phyloP scores from a whole-genome alignment of 1,140 invertebrate species.

The Ceratosolen solmsi region DNA sequence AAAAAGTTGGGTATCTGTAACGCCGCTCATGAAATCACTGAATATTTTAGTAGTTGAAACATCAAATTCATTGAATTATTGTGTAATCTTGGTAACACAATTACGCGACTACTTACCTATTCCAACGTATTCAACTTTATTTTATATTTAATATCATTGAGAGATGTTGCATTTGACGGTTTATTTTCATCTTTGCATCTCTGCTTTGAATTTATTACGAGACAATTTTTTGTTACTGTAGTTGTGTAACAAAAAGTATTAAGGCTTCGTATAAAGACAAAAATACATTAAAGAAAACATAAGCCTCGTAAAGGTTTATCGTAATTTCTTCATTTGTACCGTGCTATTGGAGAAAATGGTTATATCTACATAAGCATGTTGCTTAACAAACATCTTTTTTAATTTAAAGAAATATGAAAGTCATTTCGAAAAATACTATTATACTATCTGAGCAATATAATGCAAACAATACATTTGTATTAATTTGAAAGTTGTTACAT shows the following conservation, averaged over 20 bases:
- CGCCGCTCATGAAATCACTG: not conserved
- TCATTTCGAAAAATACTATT: not conserved
- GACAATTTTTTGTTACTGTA: not conserved
- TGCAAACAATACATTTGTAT: slow-evolving; percentile 3
- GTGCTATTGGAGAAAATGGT: not conserved
- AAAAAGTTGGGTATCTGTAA: not conserved
- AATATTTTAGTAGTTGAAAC: not conserved
- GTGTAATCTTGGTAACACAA: not conserved
- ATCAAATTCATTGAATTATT: not conserved
- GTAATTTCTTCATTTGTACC: not conserved
- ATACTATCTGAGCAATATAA: not conserved
- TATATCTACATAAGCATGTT: not conserved
- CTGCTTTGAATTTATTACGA: not conserved
- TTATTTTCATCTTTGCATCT: not conserved
- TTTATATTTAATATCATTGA: not conserved
- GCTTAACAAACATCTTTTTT: not conserved
- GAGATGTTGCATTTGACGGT: not conserved
- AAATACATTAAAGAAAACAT: not conserved
- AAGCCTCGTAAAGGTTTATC: not conserved
- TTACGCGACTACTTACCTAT: not conserved
- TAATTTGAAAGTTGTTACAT: slow-evolving; percentile 6
- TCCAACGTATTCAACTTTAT: not conserved
- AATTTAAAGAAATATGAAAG: not conserved
- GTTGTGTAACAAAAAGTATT: not conserved
- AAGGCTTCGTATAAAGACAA: not conserved